phyloP scores from a whole-genome alignment of 2,888 invertebrate species.

The Amphipoea lucens region DNA sequence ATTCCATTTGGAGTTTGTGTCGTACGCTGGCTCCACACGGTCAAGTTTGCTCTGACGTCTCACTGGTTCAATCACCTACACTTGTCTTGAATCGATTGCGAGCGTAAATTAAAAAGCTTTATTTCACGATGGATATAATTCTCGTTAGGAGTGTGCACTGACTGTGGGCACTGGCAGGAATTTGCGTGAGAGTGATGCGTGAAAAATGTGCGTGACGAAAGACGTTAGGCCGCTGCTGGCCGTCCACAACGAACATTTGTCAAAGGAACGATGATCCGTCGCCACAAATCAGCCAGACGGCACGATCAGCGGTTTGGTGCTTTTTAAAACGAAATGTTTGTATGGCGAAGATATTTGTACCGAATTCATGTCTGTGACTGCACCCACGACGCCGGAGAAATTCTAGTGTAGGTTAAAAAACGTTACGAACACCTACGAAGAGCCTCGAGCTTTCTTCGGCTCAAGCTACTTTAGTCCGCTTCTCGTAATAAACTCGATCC shows the following conservation, averaged over 20 bases:
- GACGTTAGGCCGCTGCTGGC: conserved; percentile 52
- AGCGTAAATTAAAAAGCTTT: conserved; percentile 20
- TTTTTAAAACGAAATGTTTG: conserved; percentile 39
- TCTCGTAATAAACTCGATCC: conserved; percentile 40
- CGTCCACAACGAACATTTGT: conserved; percentile 54
- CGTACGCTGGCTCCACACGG: conserved; percentile 52
- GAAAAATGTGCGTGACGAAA: conserved; percentile 61
- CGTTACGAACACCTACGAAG: conserved; percentile 15
- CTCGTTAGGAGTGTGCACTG: conserved; percentile 13
- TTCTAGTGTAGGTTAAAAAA: conserved; percentile 20
- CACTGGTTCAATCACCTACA: conserved; percentile 33
- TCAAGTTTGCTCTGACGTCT: conserved; percentile 52
- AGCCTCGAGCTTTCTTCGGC: conserved; percentile 28
- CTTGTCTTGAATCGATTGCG: conserved; percentile 31
- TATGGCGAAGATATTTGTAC: conserved; percentile 8
- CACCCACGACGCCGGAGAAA: conserved; percentile 15
- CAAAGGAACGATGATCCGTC: conserved; percentile 56
- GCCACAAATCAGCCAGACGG: conserved; percentile 53
- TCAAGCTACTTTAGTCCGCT: conserved; percentile 2
- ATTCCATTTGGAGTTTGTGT: conserved; percentile 61
- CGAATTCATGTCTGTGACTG: conserved; percentile 11
- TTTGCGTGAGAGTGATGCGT: conserved; percentile 63
- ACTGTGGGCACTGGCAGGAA: conserved; percentile 35
- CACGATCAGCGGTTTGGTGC: conserved; percentile 35
- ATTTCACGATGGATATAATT: conserved; percentile 17